Evolutionary conservation across 2,113 vertebrate species (phyloP), one percentile per base, ranked within the genome.

Genomic region (Macaca nemestrina): DNA sequence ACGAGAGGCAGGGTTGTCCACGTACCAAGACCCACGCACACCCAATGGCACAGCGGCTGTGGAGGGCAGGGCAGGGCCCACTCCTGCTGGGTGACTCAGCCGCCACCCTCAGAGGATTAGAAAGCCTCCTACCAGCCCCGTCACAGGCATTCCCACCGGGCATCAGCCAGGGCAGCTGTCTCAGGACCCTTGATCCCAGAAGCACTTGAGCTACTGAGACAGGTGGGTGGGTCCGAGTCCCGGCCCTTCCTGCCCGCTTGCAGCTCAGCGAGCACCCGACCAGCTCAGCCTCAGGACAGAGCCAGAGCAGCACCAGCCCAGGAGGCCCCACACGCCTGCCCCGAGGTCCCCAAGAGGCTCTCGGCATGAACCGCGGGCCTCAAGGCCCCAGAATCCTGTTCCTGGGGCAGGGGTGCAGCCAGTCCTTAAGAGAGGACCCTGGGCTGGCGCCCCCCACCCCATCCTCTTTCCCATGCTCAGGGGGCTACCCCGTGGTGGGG

Each of bases 141-240:
- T 8, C 73, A n/a, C 10, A 32, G 85, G 52, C 6, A 0, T 27
- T n/a, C n/a, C 52, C 23, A 11, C 38, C 35, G 61, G 14, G 1
- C 0, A 68, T 88, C 25, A 45, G 72, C 75, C 79, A 76, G 70
- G 38, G 68, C 23, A 20, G 59, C 96, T 91, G 23, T 84, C 94
- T 94, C 38, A 80, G 72, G 86, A 86, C 79, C 90, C 70, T 72
- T 40, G 72, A 81, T 86, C 93, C 11, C 30, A 55, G 87, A 48
- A 89, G 94, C 88, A 2, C 95, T 97, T 97, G 96, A 98, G 93
- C 78, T 89, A 40, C 88, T 67, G 83, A 35, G 80, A 80, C 97
- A 0, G 1, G 91, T 79, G 86, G 72, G 75, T 35, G 17, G n/a
- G 35, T 38, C 8, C 68, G 38, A 20, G 64, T 88, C 84, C 91